Percentiles rank a stretch among this genome's conserved stretches.
Conservation (phyloP, 2,113 vertebrate species). For the Tautogolabrus adspersus region DNA sequence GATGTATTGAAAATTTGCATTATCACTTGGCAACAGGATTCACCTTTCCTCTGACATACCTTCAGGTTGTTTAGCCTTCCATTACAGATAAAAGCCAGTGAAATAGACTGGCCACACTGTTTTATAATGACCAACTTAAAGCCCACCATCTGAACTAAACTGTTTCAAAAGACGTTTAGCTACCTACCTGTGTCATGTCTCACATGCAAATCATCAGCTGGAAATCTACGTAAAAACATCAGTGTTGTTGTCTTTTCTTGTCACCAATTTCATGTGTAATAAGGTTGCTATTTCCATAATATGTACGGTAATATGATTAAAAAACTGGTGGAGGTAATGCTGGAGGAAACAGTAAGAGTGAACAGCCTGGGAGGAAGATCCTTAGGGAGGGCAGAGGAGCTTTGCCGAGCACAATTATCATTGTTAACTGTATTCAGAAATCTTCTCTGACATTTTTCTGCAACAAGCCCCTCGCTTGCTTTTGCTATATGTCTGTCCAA, state of each 20-base stretch:
- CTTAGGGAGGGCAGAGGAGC: no score
- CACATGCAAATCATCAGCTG: background rate
- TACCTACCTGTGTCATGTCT: background rate
- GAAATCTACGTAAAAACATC: no score
- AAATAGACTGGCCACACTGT: background rate
- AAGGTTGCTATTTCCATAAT: no score
- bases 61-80: constrained; percentile 17
- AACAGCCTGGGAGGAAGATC: background rate
- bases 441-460: background rate
- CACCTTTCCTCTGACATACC: constrained; percentile 6
- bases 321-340: no score
- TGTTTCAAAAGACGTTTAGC: background rate
- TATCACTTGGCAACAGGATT: constrained; percentile 26
- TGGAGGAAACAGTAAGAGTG: background rate
- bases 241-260: no score
- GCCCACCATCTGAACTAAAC: background rate
- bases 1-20: constrained; percentile 15
- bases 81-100: constrained; percentile 9
- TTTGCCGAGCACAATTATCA: no score
- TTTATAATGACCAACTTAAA: background rate
- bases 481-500: background rate
- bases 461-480: background rate
- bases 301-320: no score
- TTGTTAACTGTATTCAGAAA: background rate
- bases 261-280: no score